A percentile compares a stretch with the other conserved stretches of the same genome.
Evolutionary conservation across 2,113 vertebrate species (phyloP).

Genomic region (Ptyas mucosa): DNA sequence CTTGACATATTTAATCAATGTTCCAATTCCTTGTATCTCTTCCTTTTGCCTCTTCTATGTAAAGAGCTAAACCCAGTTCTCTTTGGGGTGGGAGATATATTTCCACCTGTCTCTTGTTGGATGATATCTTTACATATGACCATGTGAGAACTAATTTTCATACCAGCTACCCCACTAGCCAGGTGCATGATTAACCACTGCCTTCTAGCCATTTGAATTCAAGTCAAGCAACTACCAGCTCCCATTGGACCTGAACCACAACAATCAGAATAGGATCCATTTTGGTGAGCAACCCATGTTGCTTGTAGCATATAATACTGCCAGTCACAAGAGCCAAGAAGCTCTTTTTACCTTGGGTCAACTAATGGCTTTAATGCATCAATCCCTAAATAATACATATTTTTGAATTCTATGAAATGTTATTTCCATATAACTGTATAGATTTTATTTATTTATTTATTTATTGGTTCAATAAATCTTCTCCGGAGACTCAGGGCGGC

Average conservation of each 20-base stretch:
- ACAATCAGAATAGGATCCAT: neutral
- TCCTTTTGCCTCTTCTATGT: neutral
- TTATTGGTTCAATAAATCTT: no score
- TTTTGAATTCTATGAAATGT: neutral
- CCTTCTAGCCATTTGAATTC: neutral
- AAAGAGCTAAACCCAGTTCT: neutral
- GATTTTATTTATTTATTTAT: no score
- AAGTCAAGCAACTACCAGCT: neutral
- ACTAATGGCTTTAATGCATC: neutral
- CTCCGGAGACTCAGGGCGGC: no score
- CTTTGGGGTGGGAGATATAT: neutral
- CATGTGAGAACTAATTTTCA: neutral
- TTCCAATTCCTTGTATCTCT: neutral
- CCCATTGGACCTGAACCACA: neutral
- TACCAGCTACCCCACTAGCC: neutral
- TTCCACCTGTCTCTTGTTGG: neutral
- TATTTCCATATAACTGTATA: neutral
- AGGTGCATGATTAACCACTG: neutral
- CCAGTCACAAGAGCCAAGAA: neutral
- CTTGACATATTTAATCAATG: neutral
- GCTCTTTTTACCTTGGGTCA: neutral
- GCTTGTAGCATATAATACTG: neutral
- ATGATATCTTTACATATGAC: neutral
- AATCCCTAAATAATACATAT: neutral
- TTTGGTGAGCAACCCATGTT: neutral